Conservation (phyloP, 1,140 invertebrate genomes). For the Nymphalis io region DNA sequence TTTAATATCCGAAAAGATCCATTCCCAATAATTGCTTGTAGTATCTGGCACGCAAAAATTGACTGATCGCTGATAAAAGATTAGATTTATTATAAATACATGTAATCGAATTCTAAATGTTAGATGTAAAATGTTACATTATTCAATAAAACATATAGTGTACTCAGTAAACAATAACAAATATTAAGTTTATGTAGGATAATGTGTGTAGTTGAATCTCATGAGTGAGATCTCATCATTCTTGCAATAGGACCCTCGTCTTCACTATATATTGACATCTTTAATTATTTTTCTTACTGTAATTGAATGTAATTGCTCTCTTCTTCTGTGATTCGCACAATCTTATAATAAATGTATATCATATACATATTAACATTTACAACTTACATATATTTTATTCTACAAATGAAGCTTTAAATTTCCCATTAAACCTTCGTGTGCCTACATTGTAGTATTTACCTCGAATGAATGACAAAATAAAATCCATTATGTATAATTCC, state of each 20-base stretch:
- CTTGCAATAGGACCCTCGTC: neutral
- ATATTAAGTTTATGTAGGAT: conserved; percentile 35
- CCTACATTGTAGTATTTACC: conserved; percentile 42
- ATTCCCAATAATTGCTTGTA: conserved; percentile 28
- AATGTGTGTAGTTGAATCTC: conserved; percentile 42
- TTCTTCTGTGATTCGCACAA: conserved; percentile 34
- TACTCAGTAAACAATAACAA: conserved; percentile 35
- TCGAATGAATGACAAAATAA: conserved; percentile 23
- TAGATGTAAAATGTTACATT: conserved; percentile 46
- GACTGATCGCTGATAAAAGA: conserved; percentile 45
- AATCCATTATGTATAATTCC: conserved; percentile 23
- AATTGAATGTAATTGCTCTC: conserved; percentile 26
- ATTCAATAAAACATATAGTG: conserved; percentile 34
- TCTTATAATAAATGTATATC: conserved; percentile 27
- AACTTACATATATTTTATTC: conserved; percentile 39
- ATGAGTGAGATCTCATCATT: conserved; percentile 26
- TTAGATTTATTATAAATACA: conserved; percentile 38
- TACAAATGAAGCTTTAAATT: conserved; percentile 49
- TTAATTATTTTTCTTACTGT: conserved; percentile 11
- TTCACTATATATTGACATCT: conserved; percentile 2
- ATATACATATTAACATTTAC: conserved; percentile 30
- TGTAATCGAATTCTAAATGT: conserved; percentile 54
- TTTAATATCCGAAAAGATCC: conserved; percentile 27
- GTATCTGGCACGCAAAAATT: conserved; percentile 34
- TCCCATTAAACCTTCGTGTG: conserved; percentile 46